Percentiles rank a stretch among this genome's conserved stretches.
Conservation (phyloP, 2,113 vertebrate genomes). For the Dolichallabes microphthalmus region DNA sequence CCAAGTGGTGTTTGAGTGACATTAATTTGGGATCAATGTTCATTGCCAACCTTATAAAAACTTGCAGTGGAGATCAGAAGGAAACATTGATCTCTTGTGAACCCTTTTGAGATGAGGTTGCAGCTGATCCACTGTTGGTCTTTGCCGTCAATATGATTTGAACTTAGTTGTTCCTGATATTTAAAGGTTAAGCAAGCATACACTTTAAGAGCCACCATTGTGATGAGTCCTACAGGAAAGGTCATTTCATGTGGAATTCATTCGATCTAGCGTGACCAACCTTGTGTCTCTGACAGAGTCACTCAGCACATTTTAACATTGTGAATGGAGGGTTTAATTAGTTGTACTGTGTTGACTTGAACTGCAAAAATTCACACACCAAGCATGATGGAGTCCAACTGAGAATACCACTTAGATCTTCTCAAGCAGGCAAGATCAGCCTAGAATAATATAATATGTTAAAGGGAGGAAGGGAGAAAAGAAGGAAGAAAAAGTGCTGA, state of each 20-base stretch:
- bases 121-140: conserved; percentile 23
- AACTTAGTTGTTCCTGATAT: conserved; percentile 36
- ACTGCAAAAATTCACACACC: conserved; percentile 4
- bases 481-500: not conserved
- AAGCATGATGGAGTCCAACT: not conserved
- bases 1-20: not conserved
- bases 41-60: not conserved
- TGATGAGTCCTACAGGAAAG: conserved; percentile 12
- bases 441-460: not conserved
- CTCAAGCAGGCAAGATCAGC: not conserved
- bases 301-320: not conserved
- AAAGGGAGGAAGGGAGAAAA: not conserved
- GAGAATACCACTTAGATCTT: not conserved
- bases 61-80: not conserved
- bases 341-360: not conserved
- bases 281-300: not conserved
- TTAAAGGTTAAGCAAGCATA: conserved; percentile 45
- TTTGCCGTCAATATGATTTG: not conserved
- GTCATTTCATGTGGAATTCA: conserved; percentile 24
- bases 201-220: conserved; percentile 15
- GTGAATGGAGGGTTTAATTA: conserved; percentile 6
- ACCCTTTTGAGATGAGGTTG: not conserved
- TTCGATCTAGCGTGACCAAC: not conserved
- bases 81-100: not conserved
- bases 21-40: not conserved